Evolutionary conservation across 2,797 vertebrate genomes (phyloP).

Genomic region (Sebastolobus alascanus): DNA sequence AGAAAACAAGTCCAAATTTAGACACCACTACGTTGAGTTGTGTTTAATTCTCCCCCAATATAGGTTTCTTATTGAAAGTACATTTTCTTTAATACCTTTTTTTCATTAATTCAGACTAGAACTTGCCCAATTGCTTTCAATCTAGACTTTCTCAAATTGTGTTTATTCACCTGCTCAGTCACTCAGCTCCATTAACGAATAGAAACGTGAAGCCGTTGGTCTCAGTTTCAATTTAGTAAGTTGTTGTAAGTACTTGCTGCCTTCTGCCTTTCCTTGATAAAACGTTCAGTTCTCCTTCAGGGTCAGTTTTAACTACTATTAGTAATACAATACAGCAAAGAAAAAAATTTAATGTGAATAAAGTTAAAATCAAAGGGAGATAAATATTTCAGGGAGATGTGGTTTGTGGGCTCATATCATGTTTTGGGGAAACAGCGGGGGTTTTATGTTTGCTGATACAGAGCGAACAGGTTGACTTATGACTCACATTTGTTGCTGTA

Average conservation of each 20-base stretch:
- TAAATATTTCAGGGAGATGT: slow-evolving; percentile 5
- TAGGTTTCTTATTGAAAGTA: no score
- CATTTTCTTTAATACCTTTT: no score
- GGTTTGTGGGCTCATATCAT: slow-evolving; percentile 2
- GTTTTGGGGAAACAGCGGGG: background rate
- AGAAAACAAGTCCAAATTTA: background rate
- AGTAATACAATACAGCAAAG: background rate
- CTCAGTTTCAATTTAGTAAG: background rate
- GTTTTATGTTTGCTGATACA: background rate
- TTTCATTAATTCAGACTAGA: no score
- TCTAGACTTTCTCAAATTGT: background rate
- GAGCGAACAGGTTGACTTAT: background rate
- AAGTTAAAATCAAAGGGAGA: background rate
- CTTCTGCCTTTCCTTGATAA: background rate
- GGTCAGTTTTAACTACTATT: background rate
- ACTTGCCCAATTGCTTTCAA: background rate
- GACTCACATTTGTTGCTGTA: slow-evolving; percentile 5
- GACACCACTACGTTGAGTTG: background rate
- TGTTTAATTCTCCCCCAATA: background rate
- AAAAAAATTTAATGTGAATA: background rate
- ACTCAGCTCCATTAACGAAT: background rate
- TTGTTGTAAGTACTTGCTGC: background rate
- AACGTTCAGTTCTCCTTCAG: background rate
- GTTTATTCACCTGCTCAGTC: background rate
- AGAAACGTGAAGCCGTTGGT: background rate